Evolutionary conservation across 2,888 invertebrate genomes (phyloP).

Genomic region (Luperina nickerlii): DNA sequence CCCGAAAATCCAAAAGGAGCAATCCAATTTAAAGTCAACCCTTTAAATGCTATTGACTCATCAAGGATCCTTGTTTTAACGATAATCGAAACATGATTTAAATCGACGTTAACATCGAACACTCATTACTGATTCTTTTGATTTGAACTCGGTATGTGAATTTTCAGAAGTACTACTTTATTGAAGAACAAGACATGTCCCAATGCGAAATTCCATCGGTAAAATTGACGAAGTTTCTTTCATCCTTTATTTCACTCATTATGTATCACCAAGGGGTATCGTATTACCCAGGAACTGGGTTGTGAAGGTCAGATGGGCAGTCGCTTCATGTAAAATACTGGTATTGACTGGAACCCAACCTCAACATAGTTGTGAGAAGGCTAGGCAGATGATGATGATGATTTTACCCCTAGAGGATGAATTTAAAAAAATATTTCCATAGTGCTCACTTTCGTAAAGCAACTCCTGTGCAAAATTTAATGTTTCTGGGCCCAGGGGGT

Average conservation of each 20-base stretch:
- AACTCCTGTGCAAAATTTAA: not conserved
- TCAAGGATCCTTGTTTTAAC: conserved; percentile 55
- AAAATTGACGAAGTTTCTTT: not conserved
- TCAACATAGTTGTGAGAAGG: too few species aligned
- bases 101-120: conserved; percentile 53
- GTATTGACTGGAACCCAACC: too few species aligned
- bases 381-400: too few species aligned
- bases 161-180: conserved; percentile 37
- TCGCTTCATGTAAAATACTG: too few species aligned
- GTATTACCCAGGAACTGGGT: too few species aligned
- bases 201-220: not conserved
- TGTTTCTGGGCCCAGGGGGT: not conserved
- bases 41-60: conserved; percentile 51
- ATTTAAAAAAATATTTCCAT: not conserved
- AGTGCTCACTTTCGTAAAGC: not conserved
- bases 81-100: conserved; percentile 65
- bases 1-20: conserved; percentile 62
- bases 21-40: conserved; percentile 55
- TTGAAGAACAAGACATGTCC: not conserved
- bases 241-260: not conserved
- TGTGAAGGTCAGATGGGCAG: too few species aligned
- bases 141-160: conserved; percentile 29
- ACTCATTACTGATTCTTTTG: conserved; percentile 52
- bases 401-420: not conserved
- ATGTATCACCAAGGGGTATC: too few species aligned